Base-by-base conservation (phyloP, 2,113 vertebrate genomes). In the Calidris pygmaea region DNA sequence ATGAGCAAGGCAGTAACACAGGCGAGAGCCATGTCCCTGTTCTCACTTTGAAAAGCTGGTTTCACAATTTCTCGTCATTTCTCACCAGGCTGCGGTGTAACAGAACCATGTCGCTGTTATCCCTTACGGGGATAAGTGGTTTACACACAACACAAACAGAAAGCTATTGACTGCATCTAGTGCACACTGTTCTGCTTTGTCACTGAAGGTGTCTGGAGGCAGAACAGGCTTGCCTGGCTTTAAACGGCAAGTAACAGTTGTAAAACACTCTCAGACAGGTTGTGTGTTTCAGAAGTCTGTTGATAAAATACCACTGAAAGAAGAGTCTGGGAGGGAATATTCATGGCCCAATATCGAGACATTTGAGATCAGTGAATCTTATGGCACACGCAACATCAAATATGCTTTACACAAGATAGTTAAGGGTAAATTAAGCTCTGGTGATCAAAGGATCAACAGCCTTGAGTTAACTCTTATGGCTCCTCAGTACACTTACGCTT, bases 321-420 rank as follows among this genome's bases (percentile, higher is more conserved):
- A 70, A 77, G 4, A 48, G 32, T 50, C 14, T 21, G 58, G 16
- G 37, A 34, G 32, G 9, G 10, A 48, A 39, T 56, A 84, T 39
- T 77, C 35, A 26, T 20, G 14, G 37, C 30, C 12, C 56, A 19
- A 63, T 73, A 84, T 14, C 59, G 14, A 53, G 55, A 63, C 7
- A 77, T 67, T 30, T 87, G 34, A 79, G 41, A 56, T 53, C 63
- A 77, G 29, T 34, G 27, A 72, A 41, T 50, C 4, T 35, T 62
- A 63, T 0, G 1, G 52, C 12, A 60, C 10, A 24, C 0, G 2
- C 7, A 73, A 20, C 8, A 50, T n/a, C 35, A 29, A 90, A 20
- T 22, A 12, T 74, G 34, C 29, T 76, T 52, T 67, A 26, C 39
- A 37, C 12, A 43, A 35, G 15, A 55, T 27, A 55, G 32, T 32